Evolutionary conservation across 2,113 vertebrate species (phyloP).

Genomic region (Phainopepla nitens): DNA sequence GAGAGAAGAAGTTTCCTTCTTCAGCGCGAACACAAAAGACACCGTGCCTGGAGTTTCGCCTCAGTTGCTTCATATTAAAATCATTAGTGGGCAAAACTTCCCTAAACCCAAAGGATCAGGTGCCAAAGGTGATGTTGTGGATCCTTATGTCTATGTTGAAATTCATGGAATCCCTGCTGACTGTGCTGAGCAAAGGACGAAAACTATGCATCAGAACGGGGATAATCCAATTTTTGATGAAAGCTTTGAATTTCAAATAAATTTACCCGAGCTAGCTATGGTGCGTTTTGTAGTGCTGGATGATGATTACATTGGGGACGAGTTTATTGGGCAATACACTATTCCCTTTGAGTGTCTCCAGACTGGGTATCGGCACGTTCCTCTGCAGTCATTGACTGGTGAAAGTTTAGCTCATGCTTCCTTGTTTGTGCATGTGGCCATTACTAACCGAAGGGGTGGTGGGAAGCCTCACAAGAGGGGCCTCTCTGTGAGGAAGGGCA

Average conservation of each 20-base stretch:
- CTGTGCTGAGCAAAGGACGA: constrained; percentile 95
- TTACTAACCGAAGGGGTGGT: constrained; percentile 95
- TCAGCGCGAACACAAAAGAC: constrained; percentile 96
- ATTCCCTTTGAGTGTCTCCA: constrained; percentile 98
- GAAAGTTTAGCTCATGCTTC: constrained; percentile 88
- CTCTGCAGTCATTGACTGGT: constrained; percentile 91
- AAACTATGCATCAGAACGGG: constrained; percentile 93
- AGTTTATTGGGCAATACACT: constrained; percentile 95
- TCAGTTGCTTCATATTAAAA: constrained; percentile 96
- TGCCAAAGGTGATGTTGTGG: constrained; percentile 95
- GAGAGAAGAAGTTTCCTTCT: constrained; percentile 96
- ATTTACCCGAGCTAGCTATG: constrained; percentile 95
- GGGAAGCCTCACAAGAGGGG: constrained; percentile 96
- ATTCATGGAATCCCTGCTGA: constrained; percentile 97
- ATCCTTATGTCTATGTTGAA: constrained; percentile 96
- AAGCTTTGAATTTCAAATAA: constrained; percentile 98
- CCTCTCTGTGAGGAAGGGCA: constrained; percentile 92
- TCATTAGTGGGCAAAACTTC: constrained; percentile 96
- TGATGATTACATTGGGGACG: constrained; percentile 96
- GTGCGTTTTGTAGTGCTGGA: constrained; percentile 96
- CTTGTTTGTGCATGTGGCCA: constrained; percentile 94
- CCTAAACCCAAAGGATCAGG: constrained; percentile 98
- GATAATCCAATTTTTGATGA: constrained; percentile 96
- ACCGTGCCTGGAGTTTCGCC: constrained; percentile 95
- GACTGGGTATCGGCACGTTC: constrained; percentile 92